Evolutionary conservation across 1,140 invertebrate genomes (phyloP), one percentile per base, ranked within the genome.

Genomic region (Drosophila triauraria): DNA sequence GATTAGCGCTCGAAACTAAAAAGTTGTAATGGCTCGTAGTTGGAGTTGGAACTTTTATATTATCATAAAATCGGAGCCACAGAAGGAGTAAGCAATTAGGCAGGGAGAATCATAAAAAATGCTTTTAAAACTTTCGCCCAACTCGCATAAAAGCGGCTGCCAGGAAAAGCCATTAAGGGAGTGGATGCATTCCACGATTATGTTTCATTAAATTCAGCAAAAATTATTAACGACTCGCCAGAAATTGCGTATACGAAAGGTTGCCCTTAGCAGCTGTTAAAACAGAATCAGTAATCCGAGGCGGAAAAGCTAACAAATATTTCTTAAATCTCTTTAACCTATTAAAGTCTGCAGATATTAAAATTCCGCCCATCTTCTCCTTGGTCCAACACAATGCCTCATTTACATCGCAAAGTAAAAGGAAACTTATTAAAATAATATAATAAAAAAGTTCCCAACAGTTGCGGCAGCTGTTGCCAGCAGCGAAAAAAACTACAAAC

Each of bases 141-240:
- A 90, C 65, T 85, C 78, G 44, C 77, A 88, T 87, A 23, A 90
- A 87, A 86, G 71, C 9, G 54, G 50, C 50, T 46, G 62, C 43
- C 20, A 17, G 50, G 23, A 62, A 80, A 50, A 64, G 46, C 62
- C 64, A 70, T 56, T 27, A 80, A 80, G 75, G 23, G 47, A 53
- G 68, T 30, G 42, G 25, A 1, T 62, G 75, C 57, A 71, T 80
- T 81, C 56, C 59, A 74, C 58, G 62, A 65, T 58, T 65, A 80
- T 57, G 62, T 77, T 72, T 72, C 75, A 84, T 85, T 81, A 85
- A 78, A 82, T 44, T 81, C 59, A 51, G 27, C 27, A 50, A 38
- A 35, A 48, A 47, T 65, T 63, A 77, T 69, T 64, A 70, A 74
- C 69, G 40, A 53, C 65, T 64, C 38, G 25, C 2, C 1, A 17